Percentiles rank a stretch among this genome's conserved stretches.
These are phyloP conservation scores for Eupithecia centaureata DNA, from an alignment of 2,888 invertebrate genomes.

Conservation along the genomic window DNA sequence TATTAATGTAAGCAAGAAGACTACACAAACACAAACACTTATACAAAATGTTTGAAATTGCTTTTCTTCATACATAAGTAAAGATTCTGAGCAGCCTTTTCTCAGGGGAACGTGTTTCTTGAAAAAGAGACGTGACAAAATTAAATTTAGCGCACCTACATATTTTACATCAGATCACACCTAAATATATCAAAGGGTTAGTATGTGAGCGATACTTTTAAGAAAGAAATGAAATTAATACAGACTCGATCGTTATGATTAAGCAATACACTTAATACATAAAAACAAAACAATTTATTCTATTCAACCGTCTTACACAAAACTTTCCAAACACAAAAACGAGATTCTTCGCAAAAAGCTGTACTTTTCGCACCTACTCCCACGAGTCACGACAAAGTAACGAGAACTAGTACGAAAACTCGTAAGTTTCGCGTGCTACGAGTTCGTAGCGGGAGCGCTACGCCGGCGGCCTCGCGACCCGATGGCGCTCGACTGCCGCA, in stretches of 20 bases:
- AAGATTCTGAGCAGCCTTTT: constrained; percentile 3
- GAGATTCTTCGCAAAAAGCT: background rate
- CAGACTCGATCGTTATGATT: background rate
- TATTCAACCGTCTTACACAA: background rate
- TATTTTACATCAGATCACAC: background rate
- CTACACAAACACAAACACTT: background rate
- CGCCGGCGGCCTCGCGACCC: constrained; percentile 52
- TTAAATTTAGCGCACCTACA: background rate
- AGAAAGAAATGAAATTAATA: background rate
- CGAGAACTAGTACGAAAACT: constrained; percentile 21
- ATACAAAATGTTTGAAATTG: background rate
- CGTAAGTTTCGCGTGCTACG: constrained; percentile 54
- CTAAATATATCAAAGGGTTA: constrained; percentile 1
- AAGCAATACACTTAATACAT: background rate
- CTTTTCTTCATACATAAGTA: constrained; percentile 6
- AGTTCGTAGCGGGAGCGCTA: constrained; percentile 14
- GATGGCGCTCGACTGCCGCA: constrained; percentile 59
- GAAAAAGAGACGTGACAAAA: constrained; percentile 2
- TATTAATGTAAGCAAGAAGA: background rate
- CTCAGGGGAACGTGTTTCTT: background rate
- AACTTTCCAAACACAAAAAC: background rate
- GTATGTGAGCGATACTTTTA: background rate
- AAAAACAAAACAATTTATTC: background rate
- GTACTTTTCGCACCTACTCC: background rate
- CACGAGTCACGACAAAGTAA: constrained; percentile 16